A percentile compares a stretch with the other conserved stretches of the same genome.
phyloP scores from a whole-genome alignment of 1,140 invertebrate genomes.

The Dendroctonus ponderosae region DNA sequence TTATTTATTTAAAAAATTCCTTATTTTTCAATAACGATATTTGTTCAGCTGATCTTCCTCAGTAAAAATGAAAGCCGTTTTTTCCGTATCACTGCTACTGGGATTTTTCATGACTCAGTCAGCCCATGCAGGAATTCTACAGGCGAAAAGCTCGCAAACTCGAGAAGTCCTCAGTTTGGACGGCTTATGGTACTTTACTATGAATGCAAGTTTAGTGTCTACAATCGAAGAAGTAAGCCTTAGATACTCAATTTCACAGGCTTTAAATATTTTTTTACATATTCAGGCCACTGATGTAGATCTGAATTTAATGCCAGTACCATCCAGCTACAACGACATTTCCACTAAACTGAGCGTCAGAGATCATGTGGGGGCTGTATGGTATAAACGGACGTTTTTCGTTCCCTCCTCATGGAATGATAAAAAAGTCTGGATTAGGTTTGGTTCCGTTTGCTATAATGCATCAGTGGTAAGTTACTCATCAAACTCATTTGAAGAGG shows the following conservation, averaged over 20 bases:
- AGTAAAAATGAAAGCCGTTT: no score
- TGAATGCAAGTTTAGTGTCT: conserved; percentile 61
- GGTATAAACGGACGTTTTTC: conserved; percentile 83
- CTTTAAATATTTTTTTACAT: not conserved
- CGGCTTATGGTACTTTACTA: conserved; percentile 86
- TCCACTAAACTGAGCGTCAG: conserved; percentile 74
- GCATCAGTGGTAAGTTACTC: conserved; percentile 74
- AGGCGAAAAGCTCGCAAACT: conserved; percentile 77
- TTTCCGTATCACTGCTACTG: no score
- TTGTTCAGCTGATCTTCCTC: no score
- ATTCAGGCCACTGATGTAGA: conserved; percentile 48
- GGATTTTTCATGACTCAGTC: no score
- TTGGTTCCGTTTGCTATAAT: conserved; percentile 86
- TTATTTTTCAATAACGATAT: no score
- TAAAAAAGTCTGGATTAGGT: conserved; percentile 75
- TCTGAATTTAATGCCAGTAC: conserved; percentile 81
- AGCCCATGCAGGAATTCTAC: conserved; percentile 61
- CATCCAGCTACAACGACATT: conserved; percentile 94
- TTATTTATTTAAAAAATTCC: no score
- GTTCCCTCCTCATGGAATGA: conserved; percentile 69
- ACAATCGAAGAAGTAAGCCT: conserved; percentile 70
- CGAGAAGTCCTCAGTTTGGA: conserved; percentile 74
- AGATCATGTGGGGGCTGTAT: conserved; percentile 91
- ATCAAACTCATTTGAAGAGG: no score
- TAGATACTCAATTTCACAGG: not conserved